Evolutionary conservation across 2,113 vertebrate species (phyloP).

Genomic region (Podilymbus podiceps): DNA sequence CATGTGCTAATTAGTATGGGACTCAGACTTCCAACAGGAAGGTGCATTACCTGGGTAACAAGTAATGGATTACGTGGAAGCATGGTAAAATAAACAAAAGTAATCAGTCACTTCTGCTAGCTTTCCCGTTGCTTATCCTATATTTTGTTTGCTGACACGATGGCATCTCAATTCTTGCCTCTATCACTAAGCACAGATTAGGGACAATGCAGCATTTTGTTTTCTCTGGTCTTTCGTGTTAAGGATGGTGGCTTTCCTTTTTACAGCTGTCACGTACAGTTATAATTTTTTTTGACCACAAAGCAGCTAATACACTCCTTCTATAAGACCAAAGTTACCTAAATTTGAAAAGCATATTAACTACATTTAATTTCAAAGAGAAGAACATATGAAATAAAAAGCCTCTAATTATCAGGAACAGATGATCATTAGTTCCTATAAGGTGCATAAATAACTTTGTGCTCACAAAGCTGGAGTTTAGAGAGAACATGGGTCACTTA

Average conservation of each 20-base stretch:
- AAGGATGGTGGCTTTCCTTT: not conserved
- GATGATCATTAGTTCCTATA: not conserved
- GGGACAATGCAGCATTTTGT: not conserved
- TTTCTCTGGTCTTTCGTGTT: not conserved
- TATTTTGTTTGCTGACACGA: not conserved
- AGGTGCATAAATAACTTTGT: not conserved
- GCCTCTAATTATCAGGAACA: not conserved
- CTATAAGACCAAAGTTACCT: too few species aligned
- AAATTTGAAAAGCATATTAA: not conserved
- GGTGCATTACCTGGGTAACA: not conserved
- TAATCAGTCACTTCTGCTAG: not conserved
- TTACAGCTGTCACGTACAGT: not conserved
- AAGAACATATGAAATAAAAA: not conserved
- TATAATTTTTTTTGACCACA: not conserved
- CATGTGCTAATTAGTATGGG: not conserved
- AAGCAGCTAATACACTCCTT: too few species aligned
- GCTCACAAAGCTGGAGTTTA: not conserved
- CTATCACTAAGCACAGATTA: not conserved
- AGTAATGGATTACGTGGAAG: not conserved
- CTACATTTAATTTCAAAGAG: not conserved
- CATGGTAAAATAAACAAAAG: not conserved
- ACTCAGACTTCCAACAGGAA: not conserved
- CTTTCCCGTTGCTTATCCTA: not conserved
- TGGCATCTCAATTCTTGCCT: not conserved
- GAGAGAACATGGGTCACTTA: not conserved